Conservation (phyloP, 1,140 invertebrate species). For the Papilio glaucus region DNA sequence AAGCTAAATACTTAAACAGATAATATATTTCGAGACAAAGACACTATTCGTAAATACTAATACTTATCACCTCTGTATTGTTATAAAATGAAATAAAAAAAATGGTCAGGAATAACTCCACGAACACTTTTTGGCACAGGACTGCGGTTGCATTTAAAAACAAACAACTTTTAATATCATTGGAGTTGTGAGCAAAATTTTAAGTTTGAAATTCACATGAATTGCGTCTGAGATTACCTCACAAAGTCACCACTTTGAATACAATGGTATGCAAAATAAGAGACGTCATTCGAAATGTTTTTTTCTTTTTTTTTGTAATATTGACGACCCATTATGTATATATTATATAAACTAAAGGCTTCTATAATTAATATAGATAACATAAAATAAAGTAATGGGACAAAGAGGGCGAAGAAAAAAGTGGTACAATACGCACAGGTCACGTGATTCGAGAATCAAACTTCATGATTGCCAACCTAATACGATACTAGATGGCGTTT, state of each 20-base stretch:
- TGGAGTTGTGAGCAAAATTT: not conserved
- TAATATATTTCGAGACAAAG: too few relatives aligned
- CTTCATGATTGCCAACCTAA: too few relatives aligned
- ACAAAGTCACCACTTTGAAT: not conserved
- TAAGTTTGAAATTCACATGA: not conserved
- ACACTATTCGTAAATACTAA: too few relatives aligned
- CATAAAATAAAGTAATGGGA: too few relatives aligned
- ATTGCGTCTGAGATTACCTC: not conserved
- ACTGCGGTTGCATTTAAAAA: conserved; percentile 16
- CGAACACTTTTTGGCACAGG: not conserved
- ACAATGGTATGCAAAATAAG: not conserved
- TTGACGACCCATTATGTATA: too few relatives aligned
- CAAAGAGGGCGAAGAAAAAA: too few relatives aligned
- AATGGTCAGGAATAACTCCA: not conserved
- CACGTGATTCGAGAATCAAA: too few relatives aligned
- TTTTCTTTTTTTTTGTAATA: not conserved
- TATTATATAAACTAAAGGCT: too few relatives aligned
- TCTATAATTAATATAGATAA: too few relatives aligned
- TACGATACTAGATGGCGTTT: too few relatives aligned
- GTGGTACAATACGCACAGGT: too few relatives aligned
- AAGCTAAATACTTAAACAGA: too few relatives aligned
- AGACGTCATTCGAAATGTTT: not conserved
- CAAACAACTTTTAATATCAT: conserved; percentile 19
- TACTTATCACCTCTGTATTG: not conserved
- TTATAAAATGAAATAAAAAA: not conserved